Percentiles rank a stretch among this genome's conserved stretches.
Evolutionary conservation across 2,797 vertebrate species (phyloP).

Genomic region (Dendrocincla tyrannina): DNA sequence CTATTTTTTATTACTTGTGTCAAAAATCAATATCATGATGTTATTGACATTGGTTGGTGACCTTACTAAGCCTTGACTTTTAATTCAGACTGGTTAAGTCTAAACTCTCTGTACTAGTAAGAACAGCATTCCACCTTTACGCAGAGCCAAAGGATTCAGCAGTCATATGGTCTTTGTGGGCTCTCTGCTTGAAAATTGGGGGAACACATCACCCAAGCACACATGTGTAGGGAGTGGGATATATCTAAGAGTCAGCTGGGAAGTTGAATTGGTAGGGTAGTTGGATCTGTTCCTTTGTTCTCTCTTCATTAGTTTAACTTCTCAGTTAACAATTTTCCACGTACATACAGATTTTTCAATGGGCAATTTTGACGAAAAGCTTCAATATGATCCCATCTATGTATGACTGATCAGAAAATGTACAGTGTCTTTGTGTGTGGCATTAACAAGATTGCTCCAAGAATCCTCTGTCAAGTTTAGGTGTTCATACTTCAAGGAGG

Average conservation of each 20-base stretch:
- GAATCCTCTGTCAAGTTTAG: neutral
- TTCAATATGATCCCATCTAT: neutral
- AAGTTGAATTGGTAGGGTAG: neutral
- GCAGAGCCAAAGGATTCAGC: neutral
- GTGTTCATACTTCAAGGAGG: neutral
- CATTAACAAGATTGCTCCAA: neutral
- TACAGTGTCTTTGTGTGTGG: neutral
- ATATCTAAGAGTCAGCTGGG: fast-evolving
- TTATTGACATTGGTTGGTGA: neutral
- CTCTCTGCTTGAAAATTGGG: neutral
- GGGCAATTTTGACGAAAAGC: neutral
- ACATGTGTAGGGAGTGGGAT: fast-evolving
- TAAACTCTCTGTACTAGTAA: neutral
- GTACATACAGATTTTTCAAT: neutral
- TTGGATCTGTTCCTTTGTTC: neutral
- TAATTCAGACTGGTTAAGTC: neutral
- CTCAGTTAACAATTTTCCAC: neutral
- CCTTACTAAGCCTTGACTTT: neutral
- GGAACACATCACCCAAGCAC: neutral
- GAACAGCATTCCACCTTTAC: neutral
- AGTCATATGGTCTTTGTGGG: neutral
- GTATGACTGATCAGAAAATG: neutral
- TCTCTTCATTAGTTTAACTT: neutral
- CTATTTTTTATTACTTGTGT: neutral
- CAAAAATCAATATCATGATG: neutral